These are phyloP conservation scores for Drosophila pseudoananassae DNA, from an alignment of 1,140 invertebrate genomes.

Conservation along the genomic window DNA sequence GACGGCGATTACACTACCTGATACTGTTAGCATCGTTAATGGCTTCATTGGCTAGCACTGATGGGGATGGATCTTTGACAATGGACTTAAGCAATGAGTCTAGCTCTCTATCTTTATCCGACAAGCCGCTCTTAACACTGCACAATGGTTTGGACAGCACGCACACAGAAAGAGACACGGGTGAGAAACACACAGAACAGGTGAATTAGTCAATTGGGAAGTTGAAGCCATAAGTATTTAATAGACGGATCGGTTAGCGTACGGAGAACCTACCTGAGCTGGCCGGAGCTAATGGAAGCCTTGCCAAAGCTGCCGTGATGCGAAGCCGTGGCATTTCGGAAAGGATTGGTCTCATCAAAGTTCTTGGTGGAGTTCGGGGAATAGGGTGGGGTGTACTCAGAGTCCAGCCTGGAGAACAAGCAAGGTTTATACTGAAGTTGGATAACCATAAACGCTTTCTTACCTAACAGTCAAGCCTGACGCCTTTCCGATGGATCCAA, in stretches of 20 bases:
- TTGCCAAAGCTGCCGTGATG: conserved; percentile 83
- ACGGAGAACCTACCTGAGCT: conserved; percentile 65
- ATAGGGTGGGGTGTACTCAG: conserved; percentile 69
- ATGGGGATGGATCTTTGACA: conserved; percentile 86
- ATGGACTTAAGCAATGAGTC: conserved; percentile 86
- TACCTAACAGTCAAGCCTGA: conserved; percentile 80
- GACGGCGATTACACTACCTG: conserved; percentile 74
- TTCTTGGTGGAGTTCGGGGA: conserved; percentile 77
- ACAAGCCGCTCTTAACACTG: conserved; percentile 85
- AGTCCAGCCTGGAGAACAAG: conserved; percentile 60
- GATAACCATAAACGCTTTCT: conserved; percentile 6
- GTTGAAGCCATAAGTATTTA: conserved; percentile 39
- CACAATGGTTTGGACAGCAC: conserved; percentile 73
- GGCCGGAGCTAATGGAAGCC: conserved; percentile 82
- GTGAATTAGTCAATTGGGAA: conserved; percentile 61
- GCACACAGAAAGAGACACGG: conserved; percentile 49
- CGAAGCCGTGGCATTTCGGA: conserved; percentile 69
- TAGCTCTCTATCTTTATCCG: conserved; percentile 85
- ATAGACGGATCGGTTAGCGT: conserved; percentile 6
- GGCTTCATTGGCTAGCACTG: conserved; percentile 85
- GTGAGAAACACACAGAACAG: conserved; percentile 59
- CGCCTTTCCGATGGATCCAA: conserved; percentile 80
- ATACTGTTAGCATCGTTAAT: conserved; percentile 84
- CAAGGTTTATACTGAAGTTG: neutral
- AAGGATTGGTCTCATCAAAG: conserved; percentile 82